phyloP scores from a whole-genome alignment of 2,888 invertebrate species.

The Nephrotoma flavescens region DNA sequence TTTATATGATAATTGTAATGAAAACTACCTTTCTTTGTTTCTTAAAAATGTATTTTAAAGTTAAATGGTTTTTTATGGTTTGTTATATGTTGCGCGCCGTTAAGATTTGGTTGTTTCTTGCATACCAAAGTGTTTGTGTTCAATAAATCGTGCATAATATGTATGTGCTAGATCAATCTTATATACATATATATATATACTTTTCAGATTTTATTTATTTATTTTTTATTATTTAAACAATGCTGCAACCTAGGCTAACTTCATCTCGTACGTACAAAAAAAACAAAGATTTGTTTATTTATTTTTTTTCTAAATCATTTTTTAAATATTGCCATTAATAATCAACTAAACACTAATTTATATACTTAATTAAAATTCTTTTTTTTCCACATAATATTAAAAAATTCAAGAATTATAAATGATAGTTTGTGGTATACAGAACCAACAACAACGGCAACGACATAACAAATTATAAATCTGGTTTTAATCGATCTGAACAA shows the following conservation, averaged over 20 bases:
- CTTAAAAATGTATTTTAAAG: not conserved
- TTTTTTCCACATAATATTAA: not conserved
- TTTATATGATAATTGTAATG: constrained; percentile 3
- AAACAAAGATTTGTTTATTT: not conserved
- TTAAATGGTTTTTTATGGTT: not conserved
- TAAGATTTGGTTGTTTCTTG: not conserved
- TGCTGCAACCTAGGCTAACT: not conserved
- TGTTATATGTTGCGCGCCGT: not conserved
- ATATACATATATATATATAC: too few species aligned
- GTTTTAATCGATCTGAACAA: not conserved
- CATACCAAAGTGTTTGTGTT: not conserved
- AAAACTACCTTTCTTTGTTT: constrained; percentile 4
- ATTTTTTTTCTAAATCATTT: not conserved
- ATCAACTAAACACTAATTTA: not conserved
- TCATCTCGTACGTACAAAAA: not conserved
- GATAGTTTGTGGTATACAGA: not conserved
- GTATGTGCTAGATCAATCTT: not conserved
- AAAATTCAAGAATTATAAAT: not conserved
- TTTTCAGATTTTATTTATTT: not conserved
- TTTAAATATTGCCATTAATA: not conserved
- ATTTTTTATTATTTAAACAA: not conserved
- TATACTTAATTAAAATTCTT: not conserved
- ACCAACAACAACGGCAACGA: not conserved
- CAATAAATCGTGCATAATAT: not conserved
- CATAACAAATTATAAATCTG: not conserved